Evolutionary conservation across 2,113 vertebrate genomes (phyloP).

Genomic region (Macroglossus sobrinus): DNA sequence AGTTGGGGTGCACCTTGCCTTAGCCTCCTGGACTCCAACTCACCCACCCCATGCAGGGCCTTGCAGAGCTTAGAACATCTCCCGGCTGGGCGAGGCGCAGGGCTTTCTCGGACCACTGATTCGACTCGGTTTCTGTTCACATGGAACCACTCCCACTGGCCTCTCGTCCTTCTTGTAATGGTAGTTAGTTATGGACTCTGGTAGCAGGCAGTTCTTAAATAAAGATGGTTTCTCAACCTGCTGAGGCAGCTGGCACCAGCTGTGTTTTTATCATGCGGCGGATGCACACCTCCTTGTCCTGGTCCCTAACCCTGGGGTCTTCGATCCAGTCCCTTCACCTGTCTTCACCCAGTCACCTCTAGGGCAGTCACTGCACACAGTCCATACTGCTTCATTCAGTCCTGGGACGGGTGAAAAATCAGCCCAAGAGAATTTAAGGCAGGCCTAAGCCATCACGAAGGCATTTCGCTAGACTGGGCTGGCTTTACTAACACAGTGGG

Average conservation of each 20-base stretch:
- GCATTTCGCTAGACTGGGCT: background rate
- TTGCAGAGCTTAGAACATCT: background rate
- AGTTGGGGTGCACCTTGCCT: background rate
- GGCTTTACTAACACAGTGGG: background rate
- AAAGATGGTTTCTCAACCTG: slow-evolving; percentile 74
- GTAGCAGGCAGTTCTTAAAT: slow-evolving; percentile 80
- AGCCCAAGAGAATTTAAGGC: background rate
- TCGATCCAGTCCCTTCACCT: too few species aligned
- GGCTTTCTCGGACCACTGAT: slow-evolving; percentile 5
- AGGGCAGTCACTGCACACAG: background rate
- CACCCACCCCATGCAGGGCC: background rate
- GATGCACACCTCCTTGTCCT: background rate
- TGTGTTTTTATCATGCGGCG: background rate
- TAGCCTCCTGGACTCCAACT: background rate
- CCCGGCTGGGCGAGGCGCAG: background rate
- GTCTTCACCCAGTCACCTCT: too few species aligned
- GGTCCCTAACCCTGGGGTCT: background rate
- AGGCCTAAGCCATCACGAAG: background rate
- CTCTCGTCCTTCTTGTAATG: slow-evolving; percentile 49
- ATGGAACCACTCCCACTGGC: background rate
- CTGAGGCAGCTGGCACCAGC: slow-evolving; percentile 7
- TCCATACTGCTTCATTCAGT: accelerated
- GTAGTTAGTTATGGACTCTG: slow-evolving; percentile 67
- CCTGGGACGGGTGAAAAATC: background rate
- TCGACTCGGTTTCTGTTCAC: slow-evolving; percentile 36